A percentile compares a stretch with the other conserved stretches of the same genome.
Conservation (phyloP, 1,140 invertebrate genomes). For the Trichomalopsis sarcophagae region DNA sequence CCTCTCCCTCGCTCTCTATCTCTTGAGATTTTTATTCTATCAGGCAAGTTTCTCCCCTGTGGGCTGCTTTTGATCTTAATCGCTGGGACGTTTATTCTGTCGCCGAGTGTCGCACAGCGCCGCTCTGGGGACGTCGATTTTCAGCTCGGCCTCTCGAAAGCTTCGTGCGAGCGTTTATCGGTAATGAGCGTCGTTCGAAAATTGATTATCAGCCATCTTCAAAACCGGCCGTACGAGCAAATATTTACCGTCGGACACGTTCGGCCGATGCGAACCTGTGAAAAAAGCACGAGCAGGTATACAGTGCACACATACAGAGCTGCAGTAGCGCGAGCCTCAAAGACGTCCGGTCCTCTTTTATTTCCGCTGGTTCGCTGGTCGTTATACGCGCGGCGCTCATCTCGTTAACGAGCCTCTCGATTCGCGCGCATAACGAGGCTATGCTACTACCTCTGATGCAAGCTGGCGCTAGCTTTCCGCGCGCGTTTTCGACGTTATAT, state of each 20-base stretch:
- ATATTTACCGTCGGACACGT: not conserved
- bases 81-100: conserved; percentile 42
- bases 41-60: not conserved
- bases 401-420: conserved; percentile 50
- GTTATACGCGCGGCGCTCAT: conserved; percentile 26
- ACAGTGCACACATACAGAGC: no score
- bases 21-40: conserved; percentile 49
- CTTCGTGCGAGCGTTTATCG: not conserved
- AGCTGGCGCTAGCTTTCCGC: conserved; percentile 44
- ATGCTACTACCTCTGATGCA: conserved; percentile 19
- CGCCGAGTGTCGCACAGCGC: not conserved
- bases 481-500: conserved; percentile 23
- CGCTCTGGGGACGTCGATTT: conserved; percentile 7
- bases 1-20: not conserved
- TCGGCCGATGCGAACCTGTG: no score
- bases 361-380: conserved; percentile 25
- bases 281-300: no score
- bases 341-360: conserved; percentile 34
- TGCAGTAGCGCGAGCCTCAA: conserved; percentile 5
- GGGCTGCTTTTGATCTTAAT: conserved; percentile 49
- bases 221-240: not conserved
- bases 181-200: not conserved
- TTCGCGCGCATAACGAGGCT: conserved; percentile 42
- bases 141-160: not conserved
- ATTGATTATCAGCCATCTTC: no score